These are phyloP conservation scores for Tyrannus savana DNA, from an alignment of 2,113 vertebrate species.

Conservation along the genomic window DNA sequence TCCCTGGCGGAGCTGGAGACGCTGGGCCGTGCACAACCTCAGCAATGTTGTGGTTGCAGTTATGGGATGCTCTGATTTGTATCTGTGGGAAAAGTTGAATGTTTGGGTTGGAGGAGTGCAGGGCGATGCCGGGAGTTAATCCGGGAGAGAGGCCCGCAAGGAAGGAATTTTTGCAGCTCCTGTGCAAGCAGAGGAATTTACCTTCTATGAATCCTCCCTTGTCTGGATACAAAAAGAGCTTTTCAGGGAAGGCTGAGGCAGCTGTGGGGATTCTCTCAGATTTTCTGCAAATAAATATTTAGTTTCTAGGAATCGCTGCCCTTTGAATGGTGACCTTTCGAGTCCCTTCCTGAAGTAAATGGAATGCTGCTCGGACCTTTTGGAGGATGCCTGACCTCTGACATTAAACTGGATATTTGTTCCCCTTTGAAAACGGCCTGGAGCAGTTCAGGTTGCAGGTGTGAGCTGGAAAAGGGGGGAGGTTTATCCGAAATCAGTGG, in stretches of 20 bases:
- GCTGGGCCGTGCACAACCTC: neutral
- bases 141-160: neutral
- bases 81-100: neutral
- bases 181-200: neutral
- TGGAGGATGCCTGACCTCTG: neutral
- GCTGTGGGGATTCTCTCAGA: neutral
- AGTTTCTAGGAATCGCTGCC: neutral
- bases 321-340: neutral
- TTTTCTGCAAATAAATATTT: neutral
- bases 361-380: neutral
- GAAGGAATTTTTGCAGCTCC: neutral
- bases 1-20: neutral
- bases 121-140: fast-evolving
- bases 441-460: neutral
- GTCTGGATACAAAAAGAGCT: neutral
- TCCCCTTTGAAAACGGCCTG: neutral
- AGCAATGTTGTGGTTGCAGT: neutral
- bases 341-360: neutral
- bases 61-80: neutral
- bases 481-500: neutral
- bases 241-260: neutral
- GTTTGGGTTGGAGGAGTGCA: neutral
- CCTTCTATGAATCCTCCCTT: neutral
- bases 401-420: neutral
- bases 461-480: neutral